phyloP scores from a whole-genome alignment of 1,140 invertebrate species.

The Tenebrio molitor region DNA sequence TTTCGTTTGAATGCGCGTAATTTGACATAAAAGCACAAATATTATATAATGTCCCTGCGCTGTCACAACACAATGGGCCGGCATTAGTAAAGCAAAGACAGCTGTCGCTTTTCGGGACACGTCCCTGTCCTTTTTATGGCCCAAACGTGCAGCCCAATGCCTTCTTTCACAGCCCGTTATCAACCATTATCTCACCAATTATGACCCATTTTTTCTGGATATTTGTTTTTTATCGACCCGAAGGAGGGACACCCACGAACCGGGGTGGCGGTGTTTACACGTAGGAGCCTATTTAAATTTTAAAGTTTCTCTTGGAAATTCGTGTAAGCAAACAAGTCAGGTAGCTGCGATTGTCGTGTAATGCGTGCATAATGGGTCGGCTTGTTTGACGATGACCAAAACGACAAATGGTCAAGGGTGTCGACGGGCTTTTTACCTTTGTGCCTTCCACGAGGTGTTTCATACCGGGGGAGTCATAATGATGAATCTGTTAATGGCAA shows the following conservation, averaged over 20 bases:
- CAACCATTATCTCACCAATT: constrained; percentile 35
- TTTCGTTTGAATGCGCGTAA: not conserved
- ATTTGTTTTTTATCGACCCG: constrained; percentile 30
- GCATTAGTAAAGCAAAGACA: constrained; percentile 37
- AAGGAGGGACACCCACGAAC: constrained; percentile 36
- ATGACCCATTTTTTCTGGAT: constrained; percentile 38
- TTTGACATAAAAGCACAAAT: constrained; percentile 5
- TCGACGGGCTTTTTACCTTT: constrained; percentile 19
- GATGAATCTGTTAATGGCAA: constrained; percentile 17
- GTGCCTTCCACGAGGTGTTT: constrained; percentile 9
- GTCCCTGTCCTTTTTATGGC: constrained; percentile 30
- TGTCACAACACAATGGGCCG: constrained; percentile 13
- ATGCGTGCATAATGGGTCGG: constrained; percentile 49
- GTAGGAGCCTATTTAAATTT: constrained; percentile 37
- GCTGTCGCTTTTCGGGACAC: constrained; percentile 36
- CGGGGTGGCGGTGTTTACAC: constrained; percentile 30
- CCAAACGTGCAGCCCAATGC: constrained; percentile 24
- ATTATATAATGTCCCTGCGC: not conserved
- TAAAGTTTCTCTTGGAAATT: constrained; percentile 40
- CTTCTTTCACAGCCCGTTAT: constrained; percentile 36
- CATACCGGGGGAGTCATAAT: constrained; percentile 1
- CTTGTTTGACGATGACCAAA: constrained; percentile 26
- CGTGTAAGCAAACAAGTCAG: constrained; percentile 47
- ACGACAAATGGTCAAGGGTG: constrained; percentile 40
- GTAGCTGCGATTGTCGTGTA: constrained; percentile 45